phyloP scores from a whole-genome alignment of 2,113 vertebrate species.

The Lethenteron reissneri region DNA sequence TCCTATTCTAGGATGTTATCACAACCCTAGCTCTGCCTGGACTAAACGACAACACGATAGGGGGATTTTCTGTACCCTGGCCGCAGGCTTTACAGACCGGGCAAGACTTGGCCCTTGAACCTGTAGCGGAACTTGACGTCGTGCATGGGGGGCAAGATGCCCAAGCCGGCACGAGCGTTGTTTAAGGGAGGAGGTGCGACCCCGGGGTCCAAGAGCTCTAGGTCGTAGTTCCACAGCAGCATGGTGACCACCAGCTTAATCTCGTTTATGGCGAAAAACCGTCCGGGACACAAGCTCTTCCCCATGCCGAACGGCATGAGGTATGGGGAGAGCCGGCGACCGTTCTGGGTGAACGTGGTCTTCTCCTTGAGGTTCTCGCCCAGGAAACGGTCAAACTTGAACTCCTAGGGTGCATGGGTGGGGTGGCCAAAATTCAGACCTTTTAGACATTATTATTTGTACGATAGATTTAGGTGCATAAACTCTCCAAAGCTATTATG shows the following conservation, averaged over 20 bases:
- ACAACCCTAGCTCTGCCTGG: too few species aligned
- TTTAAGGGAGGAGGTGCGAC: slow-evolving; percentile 19
- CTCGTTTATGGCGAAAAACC: slow-evolving; percentile 49
- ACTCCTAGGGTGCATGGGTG: slow-evolving; percentile 25
- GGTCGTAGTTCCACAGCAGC: slow-evolving; percentile 39
- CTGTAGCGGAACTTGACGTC: slow-evolving; percentile 46
- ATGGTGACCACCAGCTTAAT: slow-evolving; percentile 54
- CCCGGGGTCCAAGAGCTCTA: slow-evolving; percentile 33
- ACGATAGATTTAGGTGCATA: too few species aligned
- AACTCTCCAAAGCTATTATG: too few species aligned
- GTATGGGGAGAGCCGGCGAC: slow-evolving; percentile 41
- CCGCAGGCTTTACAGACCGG: too few species aligned
- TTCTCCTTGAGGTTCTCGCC: slow-evolving; percentile 38
- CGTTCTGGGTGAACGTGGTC: slow-evolving; percentile 48
- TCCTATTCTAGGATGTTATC: too few species aligned
- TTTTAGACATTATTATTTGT: too few species aligned
- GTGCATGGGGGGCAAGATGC: slow-evolving; percentile 32
- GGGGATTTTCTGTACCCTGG: too few species aligned
- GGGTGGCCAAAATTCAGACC: too few species aligned
- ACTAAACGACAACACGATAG: too few species aligned
- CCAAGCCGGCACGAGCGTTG: slow-evolving; percentile 33
- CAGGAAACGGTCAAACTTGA: slow-evolving; percentile 48
- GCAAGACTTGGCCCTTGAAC: slow-evolving; percentile 4
- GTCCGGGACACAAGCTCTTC: slow-evolving; percentile 51
- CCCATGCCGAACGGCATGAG: slow-evolving; percentile 73